Conservation (phyloP, 2,113 vertebrate genomes). For the Columba livia region DNA sequence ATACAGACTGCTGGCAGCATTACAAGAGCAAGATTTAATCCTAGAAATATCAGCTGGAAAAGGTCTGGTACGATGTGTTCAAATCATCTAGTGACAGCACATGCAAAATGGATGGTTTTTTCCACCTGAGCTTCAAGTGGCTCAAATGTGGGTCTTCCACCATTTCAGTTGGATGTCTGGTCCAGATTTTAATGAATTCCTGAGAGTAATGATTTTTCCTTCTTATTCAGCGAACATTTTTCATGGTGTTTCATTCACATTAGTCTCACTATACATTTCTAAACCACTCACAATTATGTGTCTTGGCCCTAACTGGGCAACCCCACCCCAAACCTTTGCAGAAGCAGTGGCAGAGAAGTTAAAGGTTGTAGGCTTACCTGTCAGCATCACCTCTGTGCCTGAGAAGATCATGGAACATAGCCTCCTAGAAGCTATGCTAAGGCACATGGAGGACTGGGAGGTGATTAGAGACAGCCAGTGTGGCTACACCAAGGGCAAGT, state of each 20-base stretch:
- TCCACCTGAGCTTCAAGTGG: not conserved
- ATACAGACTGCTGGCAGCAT: not conserved
- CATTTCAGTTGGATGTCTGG: not conserved
- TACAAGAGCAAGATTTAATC: not conserved
- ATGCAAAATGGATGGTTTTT: not conserved
- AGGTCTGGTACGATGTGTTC: not conserved
- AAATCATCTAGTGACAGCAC: not conserved
- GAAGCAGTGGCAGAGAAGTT: not conserved
- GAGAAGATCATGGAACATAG: too few species aligned
- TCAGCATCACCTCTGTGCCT: too few species aligned
- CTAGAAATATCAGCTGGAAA: not conserved
- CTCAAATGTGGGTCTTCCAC: not conserved
- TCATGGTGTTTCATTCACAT: not conserved
- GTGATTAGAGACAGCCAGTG: too few species aligned
- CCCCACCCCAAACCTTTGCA: not conserved
- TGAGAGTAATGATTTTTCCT: not conserved
- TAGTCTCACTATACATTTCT: not conserved
- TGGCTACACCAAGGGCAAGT: too few species aligned
- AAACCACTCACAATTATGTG: not conserved
- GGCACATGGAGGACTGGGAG: too few species aligned
- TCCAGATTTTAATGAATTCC: not conserved
- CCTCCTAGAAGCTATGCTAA: too few species aligned
- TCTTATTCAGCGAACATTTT: not conserved
- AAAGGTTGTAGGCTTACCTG: not conserved
- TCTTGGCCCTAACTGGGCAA: not conserved